Conservation (phyloP, 2,113 vertebrate species). For the Ciconia boyciana region DNA sequence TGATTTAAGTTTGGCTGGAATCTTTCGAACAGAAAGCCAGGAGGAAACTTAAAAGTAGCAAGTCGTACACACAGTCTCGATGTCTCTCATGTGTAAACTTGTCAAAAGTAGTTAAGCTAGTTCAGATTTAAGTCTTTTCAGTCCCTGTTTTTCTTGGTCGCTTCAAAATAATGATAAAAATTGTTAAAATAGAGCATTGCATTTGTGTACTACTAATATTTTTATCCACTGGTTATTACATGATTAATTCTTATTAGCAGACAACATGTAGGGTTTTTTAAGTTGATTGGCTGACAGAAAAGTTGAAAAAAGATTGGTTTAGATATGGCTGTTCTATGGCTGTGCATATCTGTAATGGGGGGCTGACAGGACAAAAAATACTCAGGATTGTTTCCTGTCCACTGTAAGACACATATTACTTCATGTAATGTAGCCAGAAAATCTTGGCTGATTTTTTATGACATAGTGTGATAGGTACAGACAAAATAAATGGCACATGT, state of each 20-base stretch:
- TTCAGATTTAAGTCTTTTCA: constrained; percentile 67
- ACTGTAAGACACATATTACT: not conserved
- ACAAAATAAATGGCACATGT: not conserved
- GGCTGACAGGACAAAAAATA: not conserved
- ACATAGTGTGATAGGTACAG: not conserved
- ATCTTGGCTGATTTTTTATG: not conserved
- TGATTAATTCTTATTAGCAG: not conserved
- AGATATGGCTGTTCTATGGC: not conserved
- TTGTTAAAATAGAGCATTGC: not conserved
- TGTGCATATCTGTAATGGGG: not conserved
- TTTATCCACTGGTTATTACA: not conserved
- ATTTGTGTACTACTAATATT: not conserved
- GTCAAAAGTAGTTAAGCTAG: constrained; percentile 74
- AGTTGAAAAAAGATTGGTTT: not conserved
- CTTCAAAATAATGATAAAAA: not conserved
- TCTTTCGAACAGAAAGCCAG: constrained; percentile 71
- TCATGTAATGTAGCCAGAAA: not conserved
- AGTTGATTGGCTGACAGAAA: not conserved
- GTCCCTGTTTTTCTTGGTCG: constrained; percentile 40
- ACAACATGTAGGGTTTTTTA: not conserved
- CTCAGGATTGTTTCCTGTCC: not conserved
- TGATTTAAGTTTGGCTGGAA: constrained; percentile 82
- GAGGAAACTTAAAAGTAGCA: constrained; percentile 65
- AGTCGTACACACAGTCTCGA: constrained; percentile 62
- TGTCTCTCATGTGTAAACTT: constrained; percentile 69